phyloP scores from a whole-genome alignment of 2,113 vertebrate genomes.

The Misgurnus mizolepis region DNA sequence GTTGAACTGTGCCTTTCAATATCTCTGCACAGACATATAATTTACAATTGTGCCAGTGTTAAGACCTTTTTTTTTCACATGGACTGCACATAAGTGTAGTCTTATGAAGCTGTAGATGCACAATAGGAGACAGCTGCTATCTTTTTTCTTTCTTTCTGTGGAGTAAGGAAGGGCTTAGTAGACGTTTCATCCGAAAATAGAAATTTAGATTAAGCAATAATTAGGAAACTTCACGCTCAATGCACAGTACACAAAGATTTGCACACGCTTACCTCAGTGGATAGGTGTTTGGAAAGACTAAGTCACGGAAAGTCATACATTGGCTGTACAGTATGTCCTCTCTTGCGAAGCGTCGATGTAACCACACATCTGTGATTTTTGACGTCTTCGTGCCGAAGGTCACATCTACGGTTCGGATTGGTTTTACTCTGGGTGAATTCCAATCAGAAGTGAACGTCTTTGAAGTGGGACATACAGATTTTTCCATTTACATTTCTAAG shows the following conservation, averaged over 20 bases:
- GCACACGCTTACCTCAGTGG: neutral
- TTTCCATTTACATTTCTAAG: no score
- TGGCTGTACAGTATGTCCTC: neutral
- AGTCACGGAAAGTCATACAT: neutral
- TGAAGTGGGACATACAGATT: no score
- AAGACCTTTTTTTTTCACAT: neutral
- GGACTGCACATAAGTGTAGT: neutral
- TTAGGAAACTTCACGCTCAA: neutral
- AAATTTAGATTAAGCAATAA: neutral
- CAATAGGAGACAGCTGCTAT: neutral
- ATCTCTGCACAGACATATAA: no score
- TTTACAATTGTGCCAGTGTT: no score
- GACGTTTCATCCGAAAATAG: neutral
- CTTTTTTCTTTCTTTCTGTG: neutral
- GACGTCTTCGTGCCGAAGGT: neutral
- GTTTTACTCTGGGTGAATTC: no score
- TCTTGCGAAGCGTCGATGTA: neutral
- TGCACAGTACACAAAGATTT: neutral
- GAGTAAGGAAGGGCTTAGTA: neutral
- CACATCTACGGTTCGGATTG: neutral
- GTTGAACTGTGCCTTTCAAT: no score
- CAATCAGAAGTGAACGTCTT: no score
- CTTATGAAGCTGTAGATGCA: neutral
- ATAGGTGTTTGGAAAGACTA: conserved; percentile 8
- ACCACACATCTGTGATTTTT: neutral